A percentile compares a stretch with the other conserved stretches of the same genome.
Conservation (phyloP, 92 coral and sea anemone genomes). For the Bergia puertoricense region DNA sequence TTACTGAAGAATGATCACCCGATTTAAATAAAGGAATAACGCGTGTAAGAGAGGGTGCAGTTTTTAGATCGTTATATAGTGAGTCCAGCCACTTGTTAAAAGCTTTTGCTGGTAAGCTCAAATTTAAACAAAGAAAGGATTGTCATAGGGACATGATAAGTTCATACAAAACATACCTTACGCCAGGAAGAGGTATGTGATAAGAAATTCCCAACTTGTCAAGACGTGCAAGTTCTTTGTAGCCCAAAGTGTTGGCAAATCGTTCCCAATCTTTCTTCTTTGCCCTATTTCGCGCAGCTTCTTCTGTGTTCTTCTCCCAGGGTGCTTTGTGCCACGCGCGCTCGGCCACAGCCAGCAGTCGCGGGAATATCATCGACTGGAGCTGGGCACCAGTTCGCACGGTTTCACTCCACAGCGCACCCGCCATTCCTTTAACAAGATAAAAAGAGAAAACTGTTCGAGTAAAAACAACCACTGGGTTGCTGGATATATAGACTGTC, state of each 20-base stretch:
- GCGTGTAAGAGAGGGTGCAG: too few relatives aligned
- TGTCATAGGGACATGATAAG: background rate
- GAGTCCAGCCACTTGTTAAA: too few relatives aligned
- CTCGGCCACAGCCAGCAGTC: slow-evolving; percentile 88
- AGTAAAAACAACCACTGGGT: background rate
- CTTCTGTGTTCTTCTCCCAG: slow-evolving; percentile 69
- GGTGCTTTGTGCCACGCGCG: slow-evolving; percentile 98
- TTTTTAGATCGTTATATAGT: too few relatives aligned
- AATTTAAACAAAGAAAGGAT: too few relatives aligned
- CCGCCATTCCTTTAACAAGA: slow-evolving; percentile 72
- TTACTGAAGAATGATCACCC: too few relatives aligned
- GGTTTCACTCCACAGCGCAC: slow-evolving; percentile 91
- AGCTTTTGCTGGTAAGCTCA: too few relatives aligned
- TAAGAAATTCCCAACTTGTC: slow-evolving; percentile 79
- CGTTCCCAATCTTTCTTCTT: slow-evolving; percentile 70
- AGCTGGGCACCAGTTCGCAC: slow-evolving; percentile 85
- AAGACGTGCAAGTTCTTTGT: slow-evolving; percentile 79
- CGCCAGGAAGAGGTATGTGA: slow-evolving; percentile 85
- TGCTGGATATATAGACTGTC: too few relatives aligned
- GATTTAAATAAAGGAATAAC: too few relatives aligned
- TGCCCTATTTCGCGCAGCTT: slow-evolving; percentile 50
- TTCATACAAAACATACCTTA: slow-evolving; percentile 50
- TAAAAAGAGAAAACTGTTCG: background rate
- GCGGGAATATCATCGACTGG: slow-evolving; percentile 87
- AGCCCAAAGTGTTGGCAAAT: slow-evolving; percentile 82